Base-by-base conservation (phyloP, 2,888 invertebrate genomes). In the Dichetophora obliterata region DNA sequence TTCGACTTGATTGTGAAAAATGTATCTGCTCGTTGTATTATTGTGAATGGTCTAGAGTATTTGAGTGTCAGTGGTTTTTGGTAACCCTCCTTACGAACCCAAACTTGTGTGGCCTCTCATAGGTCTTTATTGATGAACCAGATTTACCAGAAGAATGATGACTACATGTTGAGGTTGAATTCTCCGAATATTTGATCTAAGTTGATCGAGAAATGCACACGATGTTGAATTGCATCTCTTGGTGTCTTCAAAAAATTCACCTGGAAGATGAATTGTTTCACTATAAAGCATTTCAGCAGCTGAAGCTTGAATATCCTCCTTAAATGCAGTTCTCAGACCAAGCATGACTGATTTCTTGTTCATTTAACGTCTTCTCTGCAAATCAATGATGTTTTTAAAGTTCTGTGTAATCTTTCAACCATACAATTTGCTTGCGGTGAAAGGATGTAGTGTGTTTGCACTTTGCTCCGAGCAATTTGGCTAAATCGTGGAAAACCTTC, bases 391-490 rank as follows among this genome's bases (percentile, higher is more conserved):
- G n/a, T n/a, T n/a, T n/a, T n/a, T n/a, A n/a, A n/a, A n/a, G n/a
- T n/a, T n/a, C n/a, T n/a, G n/a, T n/a, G n/a, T n/a, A n/a, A n/a
- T n/a, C n/a, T n/a, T n/a, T 48, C 48, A n/a, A n/a, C n/a, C 48
- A 48, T 48, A 48, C 48, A 6, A 48, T 48, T 48, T 6, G 48
- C 48, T 48, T 48, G 48, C 48, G 48, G 48, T 57, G 57, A 19
- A 57, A 57, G n/a, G 57, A 57, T n/a, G 57, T 57, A n/a, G 57
- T 57, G 14, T 57, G 57, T 14, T 57, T 11, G 19, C 57, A 57
- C 19, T 57, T 57, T 11, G 57, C n/a, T 57, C 57, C 57, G 19
- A 57, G 57, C 5, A 57, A 57, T 5, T 57, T 57, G 57, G 5
- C 14, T 6, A 57, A 6, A 57, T 57, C 57, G 14, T 57, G 57